phyloP scores from a whole-genome alignment of 1,140 invertebrate genomes.

The Drosophila mauritiana region DNA sequence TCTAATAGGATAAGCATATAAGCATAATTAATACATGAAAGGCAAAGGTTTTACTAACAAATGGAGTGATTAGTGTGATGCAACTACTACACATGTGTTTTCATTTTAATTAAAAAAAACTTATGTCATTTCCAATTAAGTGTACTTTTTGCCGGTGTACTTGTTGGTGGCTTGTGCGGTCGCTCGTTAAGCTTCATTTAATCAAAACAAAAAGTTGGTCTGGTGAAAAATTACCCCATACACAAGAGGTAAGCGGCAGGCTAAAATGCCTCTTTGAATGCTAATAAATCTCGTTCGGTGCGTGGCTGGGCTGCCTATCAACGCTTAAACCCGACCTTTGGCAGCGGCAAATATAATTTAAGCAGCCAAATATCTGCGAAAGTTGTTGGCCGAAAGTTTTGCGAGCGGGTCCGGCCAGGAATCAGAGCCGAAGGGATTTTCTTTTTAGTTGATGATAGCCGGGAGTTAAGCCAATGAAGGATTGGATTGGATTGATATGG shows the following conservation, averaged over 20 bases:
- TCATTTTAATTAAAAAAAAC: too few species aligned
- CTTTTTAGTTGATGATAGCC: constrained; percentile 46
- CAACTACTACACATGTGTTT: too few species aligned
- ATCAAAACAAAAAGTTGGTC: constrained; percentile 82
- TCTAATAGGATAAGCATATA: too few species aligned
- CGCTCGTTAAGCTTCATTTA: constrained; percentile 82
- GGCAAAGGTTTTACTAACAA: too few species aligned
- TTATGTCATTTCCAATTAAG: neutral
- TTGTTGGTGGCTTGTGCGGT: constrained; percentile 37
- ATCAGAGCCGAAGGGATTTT: constrained; percentile 42
- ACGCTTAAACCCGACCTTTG: constrained; percentile 64
- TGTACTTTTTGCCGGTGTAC: constrained; percentile 16
- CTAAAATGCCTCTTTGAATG: constrained; percentile 79
- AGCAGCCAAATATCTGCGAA: constrained; percentile 42
- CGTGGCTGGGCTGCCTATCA: constrained; percentile 36
- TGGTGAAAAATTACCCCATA: constrained; percentile 73
- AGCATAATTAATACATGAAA: too few species aligned
- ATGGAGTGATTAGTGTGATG: too few species aligned
- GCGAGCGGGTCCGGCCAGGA: neutral
- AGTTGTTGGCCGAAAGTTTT: constrained; percentile 33
- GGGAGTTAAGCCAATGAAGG: constrained; percentile 60
- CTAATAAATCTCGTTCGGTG: constrained; percentile 79
- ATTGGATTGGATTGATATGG: constrained; percentile 47
- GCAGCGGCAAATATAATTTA: constrained; percentile 61
- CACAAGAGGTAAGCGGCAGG: constrained; percentile 51